A percentile compares a stretch with the other conserved stretches of the same genome.
Evolutionary conservation across 2,797 vertebrate species (phyloP).

Genomic region (Lepus oiostolus): DNA sequence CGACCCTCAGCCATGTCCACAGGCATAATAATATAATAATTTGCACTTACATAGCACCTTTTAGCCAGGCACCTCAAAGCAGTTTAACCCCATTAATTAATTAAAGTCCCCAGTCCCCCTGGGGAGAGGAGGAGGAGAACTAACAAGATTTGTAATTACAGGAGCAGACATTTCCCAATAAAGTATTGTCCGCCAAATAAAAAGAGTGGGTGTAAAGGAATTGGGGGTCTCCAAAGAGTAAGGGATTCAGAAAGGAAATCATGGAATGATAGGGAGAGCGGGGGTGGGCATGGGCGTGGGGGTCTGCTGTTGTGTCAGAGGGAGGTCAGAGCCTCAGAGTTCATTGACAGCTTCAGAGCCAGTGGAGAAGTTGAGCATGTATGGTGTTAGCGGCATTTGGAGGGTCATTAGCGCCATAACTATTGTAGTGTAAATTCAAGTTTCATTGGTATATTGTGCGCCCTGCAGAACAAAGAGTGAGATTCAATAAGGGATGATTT

Average conservation of each 20-base stretch:
- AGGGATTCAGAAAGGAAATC: slow-evolving; percentile 77
- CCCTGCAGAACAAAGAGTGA: slow-evolving; percentile 74
- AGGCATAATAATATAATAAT: slow-evolving; percentile 80
- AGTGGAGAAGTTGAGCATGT: slow-evolving; percentile 20
- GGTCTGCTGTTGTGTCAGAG: slow-evolving; percentile 70
- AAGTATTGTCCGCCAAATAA: slow-evolving; percentile 82
- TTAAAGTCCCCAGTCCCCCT: slow-evolving; percentile 82
- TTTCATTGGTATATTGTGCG: slow-evolving; percentile 74
- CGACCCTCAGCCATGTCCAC: slow-evolving; percentile 71
- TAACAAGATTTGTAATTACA: slow-evolving; percentile 86
- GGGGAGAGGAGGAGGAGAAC: slow-evolving; percentile 80
- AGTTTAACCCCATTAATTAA: slow-evolving; percentile 83
- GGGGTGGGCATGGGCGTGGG: neutral
- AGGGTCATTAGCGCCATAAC: slow-evolving; percentile 73
- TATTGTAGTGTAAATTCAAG: slow-evolving; percentile 79
- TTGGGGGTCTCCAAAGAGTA: slow-evolving; percentile 73
- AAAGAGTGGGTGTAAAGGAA: slow-evolving; percentile 80
- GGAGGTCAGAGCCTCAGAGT: slow-evolving; percentile 77
- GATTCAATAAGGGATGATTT: neutral
- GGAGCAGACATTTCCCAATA: slow-evolving; percentile 81
- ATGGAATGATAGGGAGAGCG: neutral
- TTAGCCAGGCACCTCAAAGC: slow-evolving; percentile 80
- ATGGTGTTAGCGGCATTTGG: slow-evolving; percentile 74
- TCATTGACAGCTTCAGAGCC: slow-evolving; percentile 71
- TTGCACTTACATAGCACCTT: slow-evolving; percentile 83